Base-by-base conservation (phyloP, 2,797 vertebrate species). In the Myotis vivesi region DNA sequence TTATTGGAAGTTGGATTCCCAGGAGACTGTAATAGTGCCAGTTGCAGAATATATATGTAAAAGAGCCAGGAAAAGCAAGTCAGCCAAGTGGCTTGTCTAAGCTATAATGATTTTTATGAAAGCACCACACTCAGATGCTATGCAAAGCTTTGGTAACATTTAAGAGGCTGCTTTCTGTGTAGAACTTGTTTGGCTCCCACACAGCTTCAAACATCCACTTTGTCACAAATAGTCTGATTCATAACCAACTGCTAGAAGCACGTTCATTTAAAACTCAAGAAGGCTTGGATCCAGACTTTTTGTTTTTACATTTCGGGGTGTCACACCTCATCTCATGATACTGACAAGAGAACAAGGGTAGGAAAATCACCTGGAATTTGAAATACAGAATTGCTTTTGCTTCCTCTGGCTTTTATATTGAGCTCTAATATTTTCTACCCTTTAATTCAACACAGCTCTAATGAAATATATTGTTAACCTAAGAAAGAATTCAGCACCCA, bases 1-100 rank as follows among this genome's bases (percentile, higher is more conserved):
- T 98, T 97, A 97, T 96, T 97, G 97, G 97, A 98, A 98, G 97
- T 95, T 98, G 97, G 97, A 97, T 87, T 98, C 94, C 96, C 95
- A 98, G 97, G 89, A 96, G 96, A 98, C 97, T 98, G 98, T 98
- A 98, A 98, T 96, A 98, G 10, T 86, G 33, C 2, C 55, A 94
- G 93, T 95, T 77, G 96, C 82, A 97, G 20, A 92, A 44, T 17
- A 86, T 17, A 55, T 38, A 23, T 28, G n/a, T 36, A 41, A 46
- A 71, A 53, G 62, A 75, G n/a, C 1, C 79, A 30, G 81, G 33
- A 95, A 90, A 96, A 97, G 82, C 20, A 95, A 97, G 44, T 53
- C 13, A 89, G 44, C 59, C 87, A 96, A 88, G 84, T 0, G 9
- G 22, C n/a, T 84, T 51, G 17, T 41, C 5, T 16, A 72, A 66